A percentile compares a stretch with the other conserved stretches of the same genome.
Evolutionary conservation across 1,140 invertebrate genomes (phyloP).

Genomic region (Zophobas morio): DNA sequence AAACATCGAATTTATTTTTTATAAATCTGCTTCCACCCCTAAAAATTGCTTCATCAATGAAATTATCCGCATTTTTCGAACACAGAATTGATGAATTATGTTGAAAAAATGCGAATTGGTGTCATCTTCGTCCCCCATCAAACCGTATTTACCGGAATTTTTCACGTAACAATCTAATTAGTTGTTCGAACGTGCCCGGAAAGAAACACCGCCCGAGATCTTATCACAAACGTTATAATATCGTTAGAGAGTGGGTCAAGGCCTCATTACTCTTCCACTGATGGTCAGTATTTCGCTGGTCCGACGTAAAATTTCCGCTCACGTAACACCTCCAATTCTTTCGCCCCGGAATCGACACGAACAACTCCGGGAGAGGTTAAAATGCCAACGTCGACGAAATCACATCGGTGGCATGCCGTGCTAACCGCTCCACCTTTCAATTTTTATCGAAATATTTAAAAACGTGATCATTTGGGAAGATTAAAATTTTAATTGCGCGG

Average conservation of each 20-base stretch:
- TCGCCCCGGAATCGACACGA: background rate
- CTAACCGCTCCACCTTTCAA: background rate
- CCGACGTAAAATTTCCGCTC: constrained; percentile 12
- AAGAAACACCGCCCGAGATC: constrained; percentile 13
- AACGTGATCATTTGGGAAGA: background rate
- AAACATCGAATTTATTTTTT: too few relatives aligned
- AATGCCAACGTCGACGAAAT: constrained; percentile 15
- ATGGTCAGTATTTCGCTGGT: constrained; percentile 21
- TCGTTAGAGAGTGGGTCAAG: constrained; percentile 30
- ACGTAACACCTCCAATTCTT: constrained; percentile 33
- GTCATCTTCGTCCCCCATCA: background rate
- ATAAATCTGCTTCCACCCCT: too few relatives aligned
- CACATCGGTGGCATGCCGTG: background rate
- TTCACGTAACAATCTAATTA: constrained; percentile 39
- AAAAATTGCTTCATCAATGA: too few relatives aligned
- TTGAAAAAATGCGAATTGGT: too few relatives aligned
- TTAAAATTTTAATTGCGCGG: constrained; percentile 27
- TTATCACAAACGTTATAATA: constrained; percentile 24
- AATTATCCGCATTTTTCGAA: too few relatives aligned
- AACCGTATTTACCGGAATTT: constrained; percentile 14
- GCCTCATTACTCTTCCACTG: background rate
- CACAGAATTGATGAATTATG: too few relatives aligned
- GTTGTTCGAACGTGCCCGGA: constrained; percentile 25
- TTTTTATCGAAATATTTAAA: constrained; percentile 13
- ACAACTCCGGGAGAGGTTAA: background rate